Conservation (phyloP, 2,113 vertebrate species). For the Brachirus orientalis region DNA sequence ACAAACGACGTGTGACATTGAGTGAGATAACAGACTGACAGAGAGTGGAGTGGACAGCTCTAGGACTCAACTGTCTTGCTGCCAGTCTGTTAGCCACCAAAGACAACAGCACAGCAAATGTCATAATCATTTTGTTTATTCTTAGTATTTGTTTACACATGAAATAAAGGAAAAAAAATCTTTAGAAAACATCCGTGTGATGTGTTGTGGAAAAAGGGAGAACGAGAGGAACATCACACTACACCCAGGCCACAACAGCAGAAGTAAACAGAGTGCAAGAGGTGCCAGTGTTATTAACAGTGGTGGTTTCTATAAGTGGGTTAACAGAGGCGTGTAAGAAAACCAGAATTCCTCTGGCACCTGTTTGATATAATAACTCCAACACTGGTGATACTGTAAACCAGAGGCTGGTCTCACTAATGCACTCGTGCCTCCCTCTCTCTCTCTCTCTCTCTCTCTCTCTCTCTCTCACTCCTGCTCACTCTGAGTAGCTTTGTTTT, state of each 20-base stretch:
- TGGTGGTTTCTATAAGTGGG: slow-evolving; percentile 38
- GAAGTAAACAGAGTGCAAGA: slow-evolving; percentile 53
- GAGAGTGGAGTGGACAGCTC: slow-evolving; percentile 23
- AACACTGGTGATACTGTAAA: slow-evolving; percentile 29
- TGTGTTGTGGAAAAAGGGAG: slow-evolving; percentile 75
- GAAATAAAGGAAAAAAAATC: slow-evolving; percentile 72
- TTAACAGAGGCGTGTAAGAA: slow-evolving; percentile 23
- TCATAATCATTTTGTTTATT: slow-evolving; percentile 73
- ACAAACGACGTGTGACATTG: slow-evolving; percentile 42
- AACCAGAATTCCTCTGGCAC: slow-evolving; percentile 36
- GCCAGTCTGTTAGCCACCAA: background rate
- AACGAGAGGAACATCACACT: slow-evolving; percentile 56
- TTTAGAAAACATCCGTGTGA: slow-evolving; percentile 78
- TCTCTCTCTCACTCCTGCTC: slow-evolving; percentile 13
- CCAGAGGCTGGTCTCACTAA: slow-evolving; percentile 22
- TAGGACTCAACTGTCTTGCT: slow-evolving; percentile 13
- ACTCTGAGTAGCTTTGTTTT: slow-evolving; percentile 32
- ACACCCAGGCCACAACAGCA: slow-evolving; percentile 57
- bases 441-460: slow-evolving; percentile 7
- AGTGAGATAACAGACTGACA: slow-evolving; percentile 29
- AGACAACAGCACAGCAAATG: slow-evolving; percentile 21
- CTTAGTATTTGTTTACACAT: slow-evolving; percentile 76
- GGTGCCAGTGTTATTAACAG: slow-evolving; percentile 50
- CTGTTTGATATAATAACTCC: slow-evolving; percentile 27
- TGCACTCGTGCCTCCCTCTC: slow-evolving; percentile 15